Percentiles rank a stretch among this genome's conserved stretches.
Evolutionary conservation across 2,113 vertebrate species (phyloP).

Genomic region (Uria lomvia): DNA sequence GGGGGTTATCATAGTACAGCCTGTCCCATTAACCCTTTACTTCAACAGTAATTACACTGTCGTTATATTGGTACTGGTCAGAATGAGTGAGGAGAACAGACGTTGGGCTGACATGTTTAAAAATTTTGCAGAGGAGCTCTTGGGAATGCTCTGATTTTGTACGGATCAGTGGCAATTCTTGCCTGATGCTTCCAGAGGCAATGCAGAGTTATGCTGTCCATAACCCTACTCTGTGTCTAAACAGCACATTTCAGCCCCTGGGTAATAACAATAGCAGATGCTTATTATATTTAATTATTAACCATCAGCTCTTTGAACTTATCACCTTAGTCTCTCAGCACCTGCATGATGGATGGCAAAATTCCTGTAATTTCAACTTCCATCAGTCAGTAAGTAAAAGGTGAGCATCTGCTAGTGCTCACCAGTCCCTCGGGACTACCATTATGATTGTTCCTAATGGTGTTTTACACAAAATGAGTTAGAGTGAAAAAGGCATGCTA

Average conservation of each 20-base stretch:
- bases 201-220: neutral
- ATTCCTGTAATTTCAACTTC: conserved; percentile 45
- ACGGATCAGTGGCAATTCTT: neutral
- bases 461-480: conserved; percentile 32
- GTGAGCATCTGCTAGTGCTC: conserved; percentile 42
- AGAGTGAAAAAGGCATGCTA: conserved; percentile 14
- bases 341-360: conserved; percentile 32
- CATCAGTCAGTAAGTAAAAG: conserved; percentile 55
- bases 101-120: neutral
- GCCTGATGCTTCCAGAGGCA: neutral
- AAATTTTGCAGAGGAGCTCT: neutral
- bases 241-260: conserved; percentile 5
- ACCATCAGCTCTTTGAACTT: conserved; percentile 62
- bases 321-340: conserved; percentile 46
- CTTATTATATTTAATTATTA: conserved; percentile 63
- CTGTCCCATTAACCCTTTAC: neutral
- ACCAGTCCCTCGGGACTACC: conserved; percentile 21
- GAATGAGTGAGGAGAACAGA: neutral
- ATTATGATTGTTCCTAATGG: conserved; percentile 23
- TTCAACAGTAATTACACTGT: neutral
- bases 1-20: neutral
- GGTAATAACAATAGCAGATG: conserved; percentile 51
- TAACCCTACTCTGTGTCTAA: neutral
- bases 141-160: neutral
- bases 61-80: neutral